These are phyloP conservation scores for Volucella bombylans DNA, from an alignment of 2,888 invertebrate species.

Conservation along the genomic window DNA sequence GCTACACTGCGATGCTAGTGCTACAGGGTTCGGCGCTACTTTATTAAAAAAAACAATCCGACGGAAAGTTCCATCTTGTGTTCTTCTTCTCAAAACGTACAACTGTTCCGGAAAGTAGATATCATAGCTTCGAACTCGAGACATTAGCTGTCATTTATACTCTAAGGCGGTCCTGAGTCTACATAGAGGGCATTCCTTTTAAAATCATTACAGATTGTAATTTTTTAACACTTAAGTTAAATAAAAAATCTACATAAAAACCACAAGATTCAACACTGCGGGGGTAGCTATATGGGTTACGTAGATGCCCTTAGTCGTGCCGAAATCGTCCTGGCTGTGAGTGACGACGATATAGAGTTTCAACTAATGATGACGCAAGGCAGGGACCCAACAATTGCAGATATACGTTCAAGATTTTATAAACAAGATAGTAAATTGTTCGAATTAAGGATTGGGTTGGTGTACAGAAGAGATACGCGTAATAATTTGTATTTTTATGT, in stretches of 20 bases:
- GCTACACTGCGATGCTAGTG: too few relatives aligned
- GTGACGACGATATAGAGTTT: slow-evolving; percentile 31
- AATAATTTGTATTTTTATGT: slow-evolving; percentile 6
- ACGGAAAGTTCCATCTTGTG: too few relatives aligned
- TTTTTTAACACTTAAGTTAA: too few relatives aligned
- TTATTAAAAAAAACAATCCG: too few relatives aligned
- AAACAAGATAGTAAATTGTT: neutral
- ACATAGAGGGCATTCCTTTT: too few relatives aligned
- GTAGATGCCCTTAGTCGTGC: slow-evolving; percentile 48
- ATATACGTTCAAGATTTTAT: neutral
- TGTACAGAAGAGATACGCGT: slow-evolving; percentile 1
- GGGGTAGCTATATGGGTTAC: slow-evolving; percentile 33
- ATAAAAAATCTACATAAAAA: slow-evolving; percentile 38
- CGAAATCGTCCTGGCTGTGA: slow-evolving; percentile 3
- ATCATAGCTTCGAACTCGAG: too few relatives aligned
- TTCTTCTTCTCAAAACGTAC: too few relatives aligned
- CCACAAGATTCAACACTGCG: slow-evolving; percentile 52
- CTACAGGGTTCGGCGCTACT: too few relatives aligned
- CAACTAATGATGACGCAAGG: slow-evolving; percentile 38
- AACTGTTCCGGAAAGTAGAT: too few relatives aligned
- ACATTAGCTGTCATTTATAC: too few relatives aligned
- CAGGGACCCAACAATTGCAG: slow-evolving; percentile 8
- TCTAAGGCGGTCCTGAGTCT: too few relatives aligned
- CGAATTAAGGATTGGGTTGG: slow-evolving; percentile 7
- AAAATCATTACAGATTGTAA: too few relatives aligned